Percentiles rank a stretch among this genome's conserved stretches.
phyloP scores from a whole-genome alignment of 2,888 invertebrate genomes.

The Cepaea hortensis region DNA sequence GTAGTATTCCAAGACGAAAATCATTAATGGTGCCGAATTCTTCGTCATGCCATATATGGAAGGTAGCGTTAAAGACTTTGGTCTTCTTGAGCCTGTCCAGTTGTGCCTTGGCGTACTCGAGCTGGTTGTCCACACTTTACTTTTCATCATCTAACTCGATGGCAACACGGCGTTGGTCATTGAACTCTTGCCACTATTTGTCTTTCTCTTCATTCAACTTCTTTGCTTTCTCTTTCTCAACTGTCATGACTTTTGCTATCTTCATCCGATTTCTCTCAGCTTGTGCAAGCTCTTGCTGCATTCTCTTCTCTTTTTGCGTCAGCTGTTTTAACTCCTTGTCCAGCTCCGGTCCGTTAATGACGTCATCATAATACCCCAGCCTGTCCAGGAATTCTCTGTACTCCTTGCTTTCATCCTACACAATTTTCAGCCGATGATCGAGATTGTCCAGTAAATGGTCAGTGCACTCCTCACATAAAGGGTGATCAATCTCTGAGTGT shows the following conservation, averaged over 20 bases:
- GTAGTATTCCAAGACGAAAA: constrained; percentile 93
- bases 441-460: constrained; percentile 91
- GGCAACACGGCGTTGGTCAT: constrained; percentile 88
- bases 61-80: constrained; percentile 97
- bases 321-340: constrained; percentile 84
- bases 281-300: constrained; percentile 85
- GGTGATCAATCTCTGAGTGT: constrained; percentile 95
- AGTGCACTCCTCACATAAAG: constrained; percentile 94
- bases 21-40: constrained; percentile 99
- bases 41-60: constrained; percentile 95
- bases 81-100: constrained; percentile 93
- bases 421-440: constrained; percentile 86
- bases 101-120: constrained; percentile 89
- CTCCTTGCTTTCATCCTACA: constrained; percentile 92
- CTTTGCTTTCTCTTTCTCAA: constrained; percentile 66
- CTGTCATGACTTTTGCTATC: constrained; percentile 61
- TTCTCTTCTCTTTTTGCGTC: constrained; percentile 79
- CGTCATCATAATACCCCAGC: constrained; percentile 79
- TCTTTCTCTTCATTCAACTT: constrained; percentile 83
- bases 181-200: constrained; percentile 91
- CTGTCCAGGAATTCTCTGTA: constrained; percentile 81
- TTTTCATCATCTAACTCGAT: constrained; percentile 91
- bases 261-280: constrained; percentile 84
- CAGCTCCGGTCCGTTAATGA: constrained; percentile 83
- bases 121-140: constrained; percentile 86